phyloP scores from a whole-genome alignment of 37 sponge, comb jelly and placozoan genomes.

The Axinella damicornis region DNA sequence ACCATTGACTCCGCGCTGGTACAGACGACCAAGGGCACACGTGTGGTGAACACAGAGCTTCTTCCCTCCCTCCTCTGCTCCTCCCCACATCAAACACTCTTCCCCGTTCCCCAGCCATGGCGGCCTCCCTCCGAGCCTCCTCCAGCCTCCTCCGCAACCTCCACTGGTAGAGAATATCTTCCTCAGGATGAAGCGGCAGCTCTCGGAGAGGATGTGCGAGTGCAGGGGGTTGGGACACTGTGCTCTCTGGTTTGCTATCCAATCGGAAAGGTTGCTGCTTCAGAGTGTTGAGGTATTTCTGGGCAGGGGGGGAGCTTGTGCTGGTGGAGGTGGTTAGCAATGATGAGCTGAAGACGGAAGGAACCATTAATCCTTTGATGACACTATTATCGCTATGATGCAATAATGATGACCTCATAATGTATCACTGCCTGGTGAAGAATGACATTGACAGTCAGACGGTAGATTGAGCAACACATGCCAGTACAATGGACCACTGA shows the following conservation, averaged over 20 bases:
- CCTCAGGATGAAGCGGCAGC: neutral
- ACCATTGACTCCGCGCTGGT: too few species aligned
- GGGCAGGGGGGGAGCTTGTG: slow-evolving; percentile 3
- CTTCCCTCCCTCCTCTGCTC: neutral
- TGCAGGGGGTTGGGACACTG: neutral
- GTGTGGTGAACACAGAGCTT: too few species aligned
- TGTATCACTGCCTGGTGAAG: too few species aligned
- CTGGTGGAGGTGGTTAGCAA: neutral
- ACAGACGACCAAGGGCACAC: too few species aligned
- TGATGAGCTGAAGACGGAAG: neutral
- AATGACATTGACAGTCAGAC: too few species aligned
- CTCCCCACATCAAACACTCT: neutral
- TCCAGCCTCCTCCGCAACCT: slow-evolving; percentile 64
- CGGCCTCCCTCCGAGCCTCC: slow-evolving; percentile 51
- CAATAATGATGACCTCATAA: too few species aligned
- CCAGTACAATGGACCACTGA: too few species aligned
- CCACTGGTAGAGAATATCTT: slow-evolving; percentile 79
- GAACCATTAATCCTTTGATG: too few species aligned
- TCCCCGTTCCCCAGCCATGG: neutral
- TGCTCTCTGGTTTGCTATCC: too few species aligned
- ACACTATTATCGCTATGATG: too few species aligned
- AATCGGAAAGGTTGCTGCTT: neutral
- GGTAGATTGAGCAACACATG: too few species aligned
- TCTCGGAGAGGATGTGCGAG: neutral
- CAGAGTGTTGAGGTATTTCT: slow-evolving; percentile 13